phyloP scores from a whole-genome alignment of 2,113 vertebrate genomes.

The Prionailurus viverrinus region DNA sequence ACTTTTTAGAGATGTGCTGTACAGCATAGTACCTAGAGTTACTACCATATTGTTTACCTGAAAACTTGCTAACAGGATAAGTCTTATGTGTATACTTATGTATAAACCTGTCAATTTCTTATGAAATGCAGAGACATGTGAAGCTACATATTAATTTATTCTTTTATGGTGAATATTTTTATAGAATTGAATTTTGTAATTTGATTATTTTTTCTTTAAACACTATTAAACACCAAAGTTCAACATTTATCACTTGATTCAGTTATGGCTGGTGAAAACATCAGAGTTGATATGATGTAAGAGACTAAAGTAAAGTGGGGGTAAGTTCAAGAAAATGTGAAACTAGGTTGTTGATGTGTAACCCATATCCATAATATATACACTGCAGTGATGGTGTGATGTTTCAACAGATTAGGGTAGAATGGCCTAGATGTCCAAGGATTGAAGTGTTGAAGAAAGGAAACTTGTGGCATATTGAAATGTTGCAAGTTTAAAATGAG shows the following conservation, averaged over 20 bases:
- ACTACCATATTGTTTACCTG: not conserved
- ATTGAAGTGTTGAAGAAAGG: not conserved
- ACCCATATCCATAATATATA: not conserved
- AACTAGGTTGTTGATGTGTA: not conserved
- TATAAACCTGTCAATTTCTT: not conserved
- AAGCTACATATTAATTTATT: not conserved
- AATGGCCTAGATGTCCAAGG: not conserved
- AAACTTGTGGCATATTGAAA: not conserved
- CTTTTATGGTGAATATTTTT: not conserved
- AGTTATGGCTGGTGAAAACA: not conserved
- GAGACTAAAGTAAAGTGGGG: not conserved
- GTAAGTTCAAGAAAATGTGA: not conserved
- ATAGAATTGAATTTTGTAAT: not conserved
- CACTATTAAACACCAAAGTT: not conserved
- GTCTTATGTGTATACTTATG: not conserved
- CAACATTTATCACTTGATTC: not conserved
- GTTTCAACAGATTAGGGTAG: not conserved
- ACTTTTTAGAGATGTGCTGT: not conserved
- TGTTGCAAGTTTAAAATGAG: not conserved
- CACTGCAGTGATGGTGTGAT: not conserved
- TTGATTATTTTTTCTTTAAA: not conserved
- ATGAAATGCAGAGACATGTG: not conserved
- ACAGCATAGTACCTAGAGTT: not conserved
- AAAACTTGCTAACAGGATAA: not conserved
- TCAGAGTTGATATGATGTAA: not conserved